phyloP scores from a whole-genome alignment of 2,888 invertebrate genomes.

The Drosophila imparisetae region DNA sequence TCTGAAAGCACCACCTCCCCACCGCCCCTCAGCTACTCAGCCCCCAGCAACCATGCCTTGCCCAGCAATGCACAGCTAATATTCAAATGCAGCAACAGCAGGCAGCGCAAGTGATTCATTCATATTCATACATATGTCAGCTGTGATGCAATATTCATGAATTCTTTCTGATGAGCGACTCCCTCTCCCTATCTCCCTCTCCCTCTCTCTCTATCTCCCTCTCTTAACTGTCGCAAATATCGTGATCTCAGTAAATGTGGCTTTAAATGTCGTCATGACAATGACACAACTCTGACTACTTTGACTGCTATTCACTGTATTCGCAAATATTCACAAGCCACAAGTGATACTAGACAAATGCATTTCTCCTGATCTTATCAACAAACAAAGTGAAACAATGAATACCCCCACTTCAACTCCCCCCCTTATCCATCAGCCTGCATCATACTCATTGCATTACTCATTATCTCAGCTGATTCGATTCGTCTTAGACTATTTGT shows the following conservation, averaged over 20 bases:
- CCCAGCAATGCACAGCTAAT: neutral
- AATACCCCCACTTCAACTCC: neutral
- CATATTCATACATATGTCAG: conserved; percentile 22
- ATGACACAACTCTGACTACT: conserved; percentile 9
- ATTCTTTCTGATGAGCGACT: conserved; percentile 8
- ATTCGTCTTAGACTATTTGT: neutral
- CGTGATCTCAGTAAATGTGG: conserved; percentile 6
- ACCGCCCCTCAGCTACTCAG: neutral
- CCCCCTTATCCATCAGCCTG: too few species aligned
- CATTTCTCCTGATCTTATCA: conserved; percentile 3
- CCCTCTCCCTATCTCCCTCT: neutral
- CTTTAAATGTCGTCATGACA: conserved; percentile 41
- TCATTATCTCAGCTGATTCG: conserved; percentile 1
- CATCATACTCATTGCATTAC: neutral
- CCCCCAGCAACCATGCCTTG: neutral
- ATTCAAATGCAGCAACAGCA: conserved; percentile 21
- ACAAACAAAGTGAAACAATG: neutral
- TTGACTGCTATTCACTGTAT: neutral
- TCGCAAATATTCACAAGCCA: neutral
- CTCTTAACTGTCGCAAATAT: neutral
- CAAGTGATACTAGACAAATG: neutral
- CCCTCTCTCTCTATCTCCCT: neutral
- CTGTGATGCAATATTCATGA: conserved; percentile 56
- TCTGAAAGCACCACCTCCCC: neutral
- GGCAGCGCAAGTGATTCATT: conserved; percentile 38